phyloP scores from a whole-genome alignment of 2,113 vertebrate genomes.

The Calidris pygmaea region DNA sequence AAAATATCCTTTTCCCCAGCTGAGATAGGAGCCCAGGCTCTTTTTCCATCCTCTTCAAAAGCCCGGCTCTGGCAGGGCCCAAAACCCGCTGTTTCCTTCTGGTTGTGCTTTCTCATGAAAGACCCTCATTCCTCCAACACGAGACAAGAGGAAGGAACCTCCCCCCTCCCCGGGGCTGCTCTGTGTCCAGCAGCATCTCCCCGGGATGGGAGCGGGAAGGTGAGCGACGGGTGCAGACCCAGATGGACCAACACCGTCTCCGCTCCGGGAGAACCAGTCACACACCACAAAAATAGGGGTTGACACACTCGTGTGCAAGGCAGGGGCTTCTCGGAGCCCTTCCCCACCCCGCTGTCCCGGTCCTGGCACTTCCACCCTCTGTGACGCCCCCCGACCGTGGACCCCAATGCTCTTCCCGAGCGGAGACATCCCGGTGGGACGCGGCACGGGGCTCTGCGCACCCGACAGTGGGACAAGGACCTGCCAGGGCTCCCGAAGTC shows the following conservation, averaged over 20 bases:
- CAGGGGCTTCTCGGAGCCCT: background rate
- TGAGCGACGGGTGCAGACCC: background rate
- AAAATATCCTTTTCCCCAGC: background rate
- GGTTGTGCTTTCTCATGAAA: background rate
- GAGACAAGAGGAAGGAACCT: background rate
- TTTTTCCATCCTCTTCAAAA: background rate
- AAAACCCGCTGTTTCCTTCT: accelerated
- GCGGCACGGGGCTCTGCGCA: accelerated
- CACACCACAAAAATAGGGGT: accelerated
- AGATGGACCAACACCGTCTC: accelerated
- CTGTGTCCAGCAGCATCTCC: background rate
- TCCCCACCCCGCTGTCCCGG: background rate
- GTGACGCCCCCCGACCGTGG: accelerated
- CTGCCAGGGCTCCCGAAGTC: accelerated
- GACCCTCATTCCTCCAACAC: background rate
- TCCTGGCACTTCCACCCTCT: background rate
- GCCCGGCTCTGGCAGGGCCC: background rate
- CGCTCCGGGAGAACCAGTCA: accelerated
- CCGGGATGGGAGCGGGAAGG: accelerated
- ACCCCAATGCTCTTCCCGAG: background rate
- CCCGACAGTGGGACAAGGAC: accelerated
- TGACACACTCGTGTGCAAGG: background rate
- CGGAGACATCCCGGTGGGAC: accelerated
- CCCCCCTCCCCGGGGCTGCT: background rate
- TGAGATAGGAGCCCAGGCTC: background rate